These are phyloP conservation scores for Anseranas semipalmata DNA, from an alignment of 2,113 vertebrate genomes.

Conservation along the genomic window DNA sequence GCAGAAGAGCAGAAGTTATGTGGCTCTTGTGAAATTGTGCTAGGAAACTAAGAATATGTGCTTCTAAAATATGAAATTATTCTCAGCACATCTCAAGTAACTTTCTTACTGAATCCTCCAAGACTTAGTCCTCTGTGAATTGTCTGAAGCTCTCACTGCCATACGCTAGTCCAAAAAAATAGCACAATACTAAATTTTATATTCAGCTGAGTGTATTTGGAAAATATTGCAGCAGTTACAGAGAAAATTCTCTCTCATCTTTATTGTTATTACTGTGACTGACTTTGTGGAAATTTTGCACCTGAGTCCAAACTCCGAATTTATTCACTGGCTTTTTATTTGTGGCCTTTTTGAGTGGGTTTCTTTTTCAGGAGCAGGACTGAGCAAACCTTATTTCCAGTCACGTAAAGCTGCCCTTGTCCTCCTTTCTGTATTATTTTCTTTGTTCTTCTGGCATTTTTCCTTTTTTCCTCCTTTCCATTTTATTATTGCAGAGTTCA, in stretches of 20 bases:
- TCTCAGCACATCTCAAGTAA: neutral
- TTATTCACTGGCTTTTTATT: neutral
- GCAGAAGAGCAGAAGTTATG: neutral
- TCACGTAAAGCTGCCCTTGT: neutral
- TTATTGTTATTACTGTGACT: neutral
- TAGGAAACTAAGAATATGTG: neutral
- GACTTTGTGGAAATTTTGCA: neutral
- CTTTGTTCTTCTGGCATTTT: neutral
- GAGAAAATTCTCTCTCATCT: neutral
- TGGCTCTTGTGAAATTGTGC: neutral
- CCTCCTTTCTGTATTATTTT: neutral
- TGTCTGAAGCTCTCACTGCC: neutral
- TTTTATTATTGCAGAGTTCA: neutral
- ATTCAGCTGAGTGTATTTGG: neutral
- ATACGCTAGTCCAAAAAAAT: neutral
- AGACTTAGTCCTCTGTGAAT: neutral
- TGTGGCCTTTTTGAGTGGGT: neutral
- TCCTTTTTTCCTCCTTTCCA: neutral
- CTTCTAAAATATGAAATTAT: neutral
- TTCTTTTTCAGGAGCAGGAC: neutral
- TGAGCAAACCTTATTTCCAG: neutral
- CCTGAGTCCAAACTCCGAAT: neutral
- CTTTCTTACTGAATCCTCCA: neutral
- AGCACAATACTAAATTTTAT: neutral
- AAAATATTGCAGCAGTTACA: slow-evolving; percentile 9